Percentiles rank a stretch among this genome's conserved stretches.
phyloP scores from a whole-genome alignment of 2,888 invertebrate species.

The Eupithecia pulchellata region DNA sequence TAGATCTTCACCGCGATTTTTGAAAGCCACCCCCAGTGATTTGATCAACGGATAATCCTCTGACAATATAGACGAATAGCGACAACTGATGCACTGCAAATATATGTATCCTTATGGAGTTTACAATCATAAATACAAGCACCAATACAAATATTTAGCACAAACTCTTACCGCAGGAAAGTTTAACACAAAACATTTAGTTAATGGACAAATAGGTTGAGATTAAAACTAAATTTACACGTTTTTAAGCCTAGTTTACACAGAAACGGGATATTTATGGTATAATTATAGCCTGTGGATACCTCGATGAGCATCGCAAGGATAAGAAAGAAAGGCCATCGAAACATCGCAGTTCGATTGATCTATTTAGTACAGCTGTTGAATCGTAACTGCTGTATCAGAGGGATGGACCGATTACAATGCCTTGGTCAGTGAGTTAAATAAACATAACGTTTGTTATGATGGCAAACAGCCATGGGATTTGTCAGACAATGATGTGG shows the following conservation, averaged over 20 bases:
- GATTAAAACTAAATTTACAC: slow-evolving; percentile 19
- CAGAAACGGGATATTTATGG: slow-evolving; percentile 16
- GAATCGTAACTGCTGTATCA: background rate
- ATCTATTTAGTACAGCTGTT: background rate
- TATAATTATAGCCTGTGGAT: slow-evolving; percentile 21
- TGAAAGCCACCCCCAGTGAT: slow-evolving; percentile 55
- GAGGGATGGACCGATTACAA: slow-evolving; percentile 15
- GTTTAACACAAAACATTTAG: slow-evolving; percentile 12
- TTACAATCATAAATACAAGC: background rate
- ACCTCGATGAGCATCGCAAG: slow-evolving; percentile 26
- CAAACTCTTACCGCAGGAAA: background rate
- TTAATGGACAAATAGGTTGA: slow-evolving; percentile 14
- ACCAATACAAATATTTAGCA: background rate
- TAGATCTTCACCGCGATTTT: slow-evolving; percentile 48
- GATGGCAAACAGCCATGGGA: slow-evolving; percentile 41
- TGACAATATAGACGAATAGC: slow-evolving; percentile 26
- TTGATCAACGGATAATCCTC: slow-evolving; percentile 56
- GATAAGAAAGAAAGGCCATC: slow-evolving; percentile 12
- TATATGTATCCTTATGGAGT: background rate
- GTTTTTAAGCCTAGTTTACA: slow-evolving; percentile 21
- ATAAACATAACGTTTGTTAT: slow-evolving; percentile 33
- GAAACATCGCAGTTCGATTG: slow-evolving; percentile 20
- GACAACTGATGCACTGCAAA: slow-evolving; percentile 6
- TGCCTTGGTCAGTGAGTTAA: slow-evolving; percentile 27
- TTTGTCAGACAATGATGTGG: slow-evolving; percentile 42